Conservation (phyloP, 2,797 vertebrate genomes). For the Crax fasciolata region DNA sequence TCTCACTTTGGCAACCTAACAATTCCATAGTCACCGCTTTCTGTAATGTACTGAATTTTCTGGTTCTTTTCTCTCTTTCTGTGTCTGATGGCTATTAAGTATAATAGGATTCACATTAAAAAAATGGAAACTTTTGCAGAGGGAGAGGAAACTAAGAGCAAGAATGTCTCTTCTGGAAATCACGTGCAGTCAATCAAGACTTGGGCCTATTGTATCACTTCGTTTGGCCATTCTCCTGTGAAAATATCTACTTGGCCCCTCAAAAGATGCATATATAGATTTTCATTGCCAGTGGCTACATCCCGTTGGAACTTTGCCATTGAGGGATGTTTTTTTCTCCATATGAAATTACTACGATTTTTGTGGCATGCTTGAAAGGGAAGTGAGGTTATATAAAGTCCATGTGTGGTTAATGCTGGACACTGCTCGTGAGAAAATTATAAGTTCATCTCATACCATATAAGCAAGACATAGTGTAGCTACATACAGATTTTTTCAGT, state of each 20-base stretch:
- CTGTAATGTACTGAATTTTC: not conserved
- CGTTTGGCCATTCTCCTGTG: not conserved
- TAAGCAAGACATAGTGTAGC: not conserved
- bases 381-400: not conserved
- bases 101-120: not conserved
- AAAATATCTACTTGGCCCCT: not conserved
- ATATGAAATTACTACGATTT: not conserved
- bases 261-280: not conserved
- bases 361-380: not conserved
- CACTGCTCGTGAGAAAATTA: not conserved
- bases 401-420: not conserved
- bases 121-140: not conserved
- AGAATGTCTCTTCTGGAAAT: slow-evolving; percentile 1
- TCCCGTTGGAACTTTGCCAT: not conserved
- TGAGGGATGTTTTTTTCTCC: not conserved
- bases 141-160: not conserved
- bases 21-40: not conserved
- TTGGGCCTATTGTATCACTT: not conserved
- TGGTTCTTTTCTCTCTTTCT: not conserved
- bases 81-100: not conserved
- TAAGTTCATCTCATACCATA: not conserved
- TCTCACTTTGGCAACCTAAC: not conserved
- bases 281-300: slow-evolving; percentile 5
- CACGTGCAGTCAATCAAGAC: not conserved
- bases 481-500: not conserved